Base-by-base conservation (phyloP, 2,888 invertebrate genomes). In the Melinopterus prodromus region DNA sequence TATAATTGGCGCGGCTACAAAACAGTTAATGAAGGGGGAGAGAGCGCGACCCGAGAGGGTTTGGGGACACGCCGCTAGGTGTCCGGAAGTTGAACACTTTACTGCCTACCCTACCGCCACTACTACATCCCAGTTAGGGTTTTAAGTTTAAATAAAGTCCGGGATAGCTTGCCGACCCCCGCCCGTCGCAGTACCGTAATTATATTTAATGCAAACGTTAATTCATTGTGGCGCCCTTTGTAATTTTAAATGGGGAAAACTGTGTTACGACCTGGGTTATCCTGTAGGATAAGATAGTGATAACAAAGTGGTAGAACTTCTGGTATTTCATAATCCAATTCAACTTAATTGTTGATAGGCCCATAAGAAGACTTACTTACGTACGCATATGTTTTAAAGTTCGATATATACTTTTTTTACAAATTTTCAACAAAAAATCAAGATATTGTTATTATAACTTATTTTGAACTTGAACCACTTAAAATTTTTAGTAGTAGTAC, bases 51-150 rank as follows among this genome's bases (percentile, higher is more conserved):
- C 53, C 12, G 53, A 4, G 53, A 12, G 53, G 53, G 53, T 53
- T 53, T 12, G 53, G 53, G 53, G 53, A 53, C 12, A 53, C 53
- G 7, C 53, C 53, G 53, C 53, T 53, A 53, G 53, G 53, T 53
- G 53, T 53, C 53, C 53, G 53, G 53, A 53, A 53, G 53, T 53
- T 53, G 53, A 53, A 53, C 53, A 53, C 53, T 53, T 53, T 53
- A 53, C 53, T 53, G 53, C 53, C 53, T 53, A 53, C 53, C 53
- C 9, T 53, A 53, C 53, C 53, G 53, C 53, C 5, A 53, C 53
- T 12, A 53, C 53, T 7, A 53, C 53, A 53, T 53, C 53, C 7
- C 53, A 12, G 53, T 53, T 53, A 53, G 53, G 53, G 53, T 53
- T 53, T 26, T 53, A 53, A 53, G 53, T 53, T 53, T 53, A 53